These are phyloP conservation scores for Cranoglanis bouderius DNA, from an alignment of 2,113 vertebrate genomes.

Conservation along the genomic window DNA sequence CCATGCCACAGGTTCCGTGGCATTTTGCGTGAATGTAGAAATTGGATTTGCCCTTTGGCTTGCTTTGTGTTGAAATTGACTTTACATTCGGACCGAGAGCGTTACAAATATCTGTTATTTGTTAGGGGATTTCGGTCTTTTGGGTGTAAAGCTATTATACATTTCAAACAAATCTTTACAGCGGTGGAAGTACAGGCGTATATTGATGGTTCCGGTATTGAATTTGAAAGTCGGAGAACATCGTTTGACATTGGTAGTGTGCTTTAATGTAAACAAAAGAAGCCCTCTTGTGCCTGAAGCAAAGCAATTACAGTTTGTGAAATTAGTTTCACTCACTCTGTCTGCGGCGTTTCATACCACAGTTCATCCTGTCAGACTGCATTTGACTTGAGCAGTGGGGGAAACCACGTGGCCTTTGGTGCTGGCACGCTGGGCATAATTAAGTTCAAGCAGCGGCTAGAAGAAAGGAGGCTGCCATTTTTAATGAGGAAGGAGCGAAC, in stretches of 20 bases:
- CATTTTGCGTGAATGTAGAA: background rate
- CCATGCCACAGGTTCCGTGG: conserved; percentile 2
- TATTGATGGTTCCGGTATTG: conserved; percentile 1
- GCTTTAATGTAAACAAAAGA: conserved; percentile 53
- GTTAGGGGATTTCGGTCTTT: background rate
- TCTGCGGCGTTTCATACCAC: conserved; percentile 35
- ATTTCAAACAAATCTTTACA: background rate
- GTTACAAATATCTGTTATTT: background rate
- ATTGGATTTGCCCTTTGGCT: conserved; percentile 31
- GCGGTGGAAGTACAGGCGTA: background rate
- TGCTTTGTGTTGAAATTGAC: conserved; percentile 12
- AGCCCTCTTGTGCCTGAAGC: conserved; percentile 25
- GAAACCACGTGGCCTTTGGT: conserved; percentile 29
- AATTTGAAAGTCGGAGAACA: conserved; percentile 4
- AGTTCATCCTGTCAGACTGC: conserved; percentile 47
- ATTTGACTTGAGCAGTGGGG: conserved; percentile 35
- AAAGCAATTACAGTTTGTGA: conserved; percentile 52
- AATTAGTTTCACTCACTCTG: conserved; percentile 45
- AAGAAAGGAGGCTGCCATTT: conserved; percentile 43
- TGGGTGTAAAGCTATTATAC: background rate
- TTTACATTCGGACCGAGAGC: background rate
- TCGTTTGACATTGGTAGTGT: conserved; percentile 7
- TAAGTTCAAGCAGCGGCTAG: conserved; percentile 51
- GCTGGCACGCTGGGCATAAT: conserved; percentile 48
- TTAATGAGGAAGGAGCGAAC: conserved; percentile 51